phyloP scores from a whole-genome alignment of 2,888 invertebrate genomes.

The Beris morrisii region DNA sequence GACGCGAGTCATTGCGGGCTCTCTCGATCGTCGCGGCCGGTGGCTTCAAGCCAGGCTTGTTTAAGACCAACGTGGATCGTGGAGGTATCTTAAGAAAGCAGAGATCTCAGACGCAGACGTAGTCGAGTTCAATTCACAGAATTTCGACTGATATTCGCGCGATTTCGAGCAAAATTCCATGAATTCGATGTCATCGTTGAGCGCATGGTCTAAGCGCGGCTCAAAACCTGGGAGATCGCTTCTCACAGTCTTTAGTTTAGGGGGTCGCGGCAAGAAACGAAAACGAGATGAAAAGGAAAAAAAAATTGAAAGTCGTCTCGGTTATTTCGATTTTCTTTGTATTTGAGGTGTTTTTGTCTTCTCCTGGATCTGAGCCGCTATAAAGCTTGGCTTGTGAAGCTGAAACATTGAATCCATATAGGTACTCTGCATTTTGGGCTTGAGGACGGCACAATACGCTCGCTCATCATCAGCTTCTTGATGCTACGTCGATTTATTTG shows the following conservation, averaged over 20 bases:
- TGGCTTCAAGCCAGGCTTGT: conserved; percentile 22
- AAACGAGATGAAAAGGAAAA: conserved; percentile 23
- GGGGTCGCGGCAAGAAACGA: conserved; percentile 8
- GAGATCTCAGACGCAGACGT: conserved; percentile 14
- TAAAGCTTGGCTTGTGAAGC: too few relatives aligned
- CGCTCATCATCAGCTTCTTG: too few relatives aligned
- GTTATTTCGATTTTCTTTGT: conserved; percentile 15
- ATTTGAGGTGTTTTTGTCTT: conserved; percentile 19
- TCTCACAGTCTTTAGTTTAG: conserved; percentile 5
- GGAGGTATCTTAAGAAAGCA: conserved; percentile 5
- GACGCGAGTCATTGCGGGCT: background rate
- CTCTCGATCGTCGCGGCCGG: conserved; percentile 9
- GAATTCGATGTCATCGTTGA: conserved; percentile 32
- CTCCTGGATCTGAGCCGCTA: background rate
- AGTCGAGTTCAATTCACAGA: conserved; percentile 24
- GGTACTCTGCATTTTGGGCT: too few relatives aligned
- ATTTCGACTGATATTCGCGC: conserved; percentile 33
- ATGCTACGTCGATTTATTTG: too few relatives aligned
- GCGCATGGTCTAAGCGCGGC: conserved; percentile 4
- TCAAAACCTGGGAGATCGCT: conserved; percentile 7
- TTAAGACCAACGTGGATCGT: background rate
- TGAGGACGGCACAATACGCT: too few relatives aligned
- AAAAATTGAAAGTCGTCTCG: conserved; percentile 14
- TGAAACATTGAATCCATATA: too few relatives aligned
- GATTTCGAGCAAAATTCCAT: conserved; percentile 34